phyloP scores from a whole-genome alignment of 1,140 invertebrate species.

The Drosophila punjabiensis region DNA sequence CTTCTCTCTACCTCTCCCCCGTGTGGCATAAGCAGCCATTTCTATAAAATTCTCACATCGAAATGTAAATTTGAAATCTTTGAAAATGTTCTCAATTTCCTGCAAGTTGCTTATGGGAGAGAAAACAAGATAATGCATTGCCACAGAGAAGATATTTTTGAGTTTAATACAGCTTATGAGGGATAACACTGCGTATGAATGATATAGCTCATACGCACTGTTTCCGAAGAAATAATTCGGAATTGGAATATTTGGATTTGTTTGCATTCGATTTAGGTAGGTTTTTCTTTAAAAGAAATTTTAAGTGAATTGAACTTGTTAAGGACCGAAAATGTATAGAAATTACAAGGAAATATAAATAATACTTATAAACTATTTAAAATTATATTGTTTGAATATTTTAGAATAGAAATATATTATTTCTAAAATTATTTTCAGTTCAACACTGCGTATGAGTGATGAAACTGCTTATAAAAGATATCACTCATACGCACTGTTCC shows the following conservation, averaged over 20 bases:
- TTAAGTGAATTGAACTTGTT: background rate
- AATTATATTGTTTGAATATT: too few species aligned
- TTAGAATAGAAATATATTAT: background rate
- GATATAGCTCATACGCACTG: background rate
- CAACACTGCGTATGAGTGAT: background rate
- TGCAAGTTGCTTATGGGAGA: conserved; percentile 8
- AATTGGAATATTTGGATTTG: fast-evolving
- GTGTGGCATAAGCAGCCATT: conserved; percentile 3
- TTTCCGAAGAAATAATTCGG: background rate
- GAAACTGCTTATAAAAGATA: background rate
- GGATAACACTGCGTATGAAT: background rate
- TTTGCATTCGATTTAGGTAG: background rate
- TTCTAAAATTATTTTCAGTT: background rate
- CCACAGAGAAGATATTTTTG: background rate
- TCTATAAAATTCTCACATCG: conserved; percentile 10
- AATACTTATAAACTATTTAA: background rate
- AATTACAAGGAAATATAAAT: background rate
- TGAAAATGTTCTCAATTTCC: conserved; percentile 17
- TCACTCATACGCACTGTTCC: too few species aligned
- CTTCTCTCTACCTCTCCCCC: background rate
- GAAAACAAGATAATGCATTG: conserved; percentile 7
- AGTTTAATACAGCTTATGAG: background rate
- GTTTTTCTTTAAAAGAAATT: background rate
- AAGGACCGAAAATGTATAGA: background rate
- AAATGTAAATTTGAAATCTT: conserved; percentile 8